Percentiles rank a stretch among this genome's conserved stretches.
Evolutionary conservation across 2,888 invertebrate species (phyloP).

Genomic region (Machimus atricapillus): DNA sequence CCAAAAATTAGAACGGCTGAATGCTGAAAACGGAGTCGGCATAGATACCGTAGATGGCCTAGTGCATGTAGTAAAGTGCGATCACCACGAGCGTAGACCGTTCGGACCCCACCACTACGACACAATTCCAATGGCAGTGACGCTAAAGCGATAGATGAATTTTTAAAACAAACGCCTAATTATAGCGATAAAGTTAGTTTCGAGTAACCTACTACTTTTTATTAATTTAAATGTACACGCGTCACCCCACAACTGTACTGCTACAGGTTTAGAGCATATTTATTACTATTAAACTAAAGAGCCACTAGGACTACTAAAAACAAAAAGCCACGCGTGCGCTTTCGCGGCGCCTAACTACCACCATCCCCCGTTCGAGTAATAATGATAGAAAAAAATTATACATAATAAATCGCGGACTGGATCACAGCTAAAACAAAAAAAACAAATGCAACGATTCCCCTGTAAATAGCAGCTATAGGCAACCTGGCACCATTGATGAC

Average conservation of each 20-base stretch:
- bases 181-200: conserved; percentile 13
- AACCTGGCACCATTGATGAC: conserved; percentile 27
- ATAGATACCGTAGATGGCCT: conserved; percentile 58
- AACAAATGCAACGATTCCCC: background rate
- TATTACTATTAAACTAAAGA: conserved; percentile 13
- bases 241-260: conserved; percentile 21
- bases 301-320: conserved; percentile 1
- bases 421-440: background rate
- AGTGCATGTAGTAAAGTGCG: conserved; percentile 42
- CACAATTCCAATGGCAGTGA: conserved; percentile 58
- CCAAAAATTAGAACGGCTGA: conserved; percentile 54
- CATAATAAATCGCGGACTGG: background rate
- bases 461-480: conserved; percentile 35
- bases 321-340: background rate
- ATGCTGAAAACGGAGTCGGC: conserved; percentile 46
- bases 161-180: conserved; percentile 4
- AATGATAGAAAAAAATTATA: background rate
- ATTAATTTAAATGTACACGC: conserved; percentile 34
- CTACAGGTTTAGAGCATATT: conserved; percentile 11
- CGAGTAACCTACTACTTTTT: conserved; percentile 27
- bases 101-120: conserved; percentile 60
- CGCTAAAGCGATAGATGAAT: conserved; percentile 52
- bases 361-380: background rate
- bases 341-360: background rate
- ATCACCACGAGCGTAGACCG: conserved; percentile 54